Conservation (phyloP, 1,140 invertebrate genomes). For the Phthorimaea operculella region DNA sequence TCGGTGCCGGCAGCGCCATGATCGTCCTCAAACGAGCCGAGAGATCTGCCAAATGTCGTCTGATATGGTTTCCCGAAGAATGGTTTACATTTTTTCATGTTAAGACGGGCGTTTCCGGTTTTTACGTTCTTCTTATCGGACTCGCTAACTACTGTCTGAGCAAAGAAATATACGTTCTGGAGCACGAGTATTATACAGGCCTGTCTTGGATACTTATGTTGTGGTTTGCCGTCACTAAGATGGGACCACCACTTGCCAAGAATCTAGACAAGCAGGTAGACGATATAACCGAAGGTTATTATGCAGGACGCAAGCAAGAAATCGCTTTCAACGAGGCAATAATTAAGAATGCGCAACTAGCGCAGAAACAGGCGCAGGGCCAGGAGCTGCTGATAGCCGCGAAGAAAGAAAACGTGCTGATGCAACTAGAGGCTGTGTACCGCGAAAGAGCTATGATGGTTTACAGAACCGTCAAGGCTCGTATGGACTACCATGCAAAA, state of each 20-base stretch:
- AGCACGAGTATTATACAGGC: slow-evolving; percentile 90
- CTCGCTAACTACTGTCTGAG: slow-evolving; percentile 84
- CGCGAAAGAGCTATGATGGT: slow-evolving; percentile 68
- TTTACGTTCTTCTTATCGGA: slow-evolving; percentile 83
- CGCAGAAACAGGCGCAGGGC: slow-evolving; percentile 80
- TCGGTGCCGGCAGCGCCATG: neutral
- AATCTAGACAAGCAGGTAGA: slow-evolving; percentile 78
- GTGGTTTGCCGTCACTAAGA: slow-evolving; percentile 73
- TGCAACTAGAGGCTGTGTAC: slow-evolving; percentile 92
- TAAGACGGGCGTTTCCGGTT: slow-evolving; percentile 91
- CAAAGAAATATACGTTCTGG: slow-evolving; percentile 92
- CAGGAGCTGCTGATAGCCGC: slow-evolving; percentile 83
- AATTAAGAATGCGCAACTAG: slow-evolving; percentile 76
- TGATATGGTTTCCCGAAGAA: slow-evolving; percentile 47
- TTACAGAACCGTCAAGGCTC: slow-evolving; percentile 29
- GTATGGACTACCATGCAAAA: slow-evolving; percentile 50
- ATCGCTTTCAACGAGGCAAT: slow-evolving; percentile 42
- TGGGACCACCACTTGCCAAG: slow-evolving; percentile 73
- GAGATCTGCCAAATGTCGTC: slow-evolving; percentile 27
- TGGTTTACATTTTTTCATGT: slow-evolving; percentile 88
- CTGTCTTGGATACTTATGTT: slow-evolving; percentile 78
- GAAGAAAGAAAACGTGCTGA: slow-evolving; percentile 88
- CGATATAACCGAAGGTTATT: slow-evolving; percentile 49
- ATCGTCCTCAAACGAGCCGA: slow-evolving; percentile 22
- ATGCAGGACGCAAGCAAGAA: slow-evolving; percentile 31